Evolutionary conservation across 2,888 invertebrate species (phyloP), one percentile per base, ranked within the genome.

Genomic region (Melieria crassipennis): DNA sequence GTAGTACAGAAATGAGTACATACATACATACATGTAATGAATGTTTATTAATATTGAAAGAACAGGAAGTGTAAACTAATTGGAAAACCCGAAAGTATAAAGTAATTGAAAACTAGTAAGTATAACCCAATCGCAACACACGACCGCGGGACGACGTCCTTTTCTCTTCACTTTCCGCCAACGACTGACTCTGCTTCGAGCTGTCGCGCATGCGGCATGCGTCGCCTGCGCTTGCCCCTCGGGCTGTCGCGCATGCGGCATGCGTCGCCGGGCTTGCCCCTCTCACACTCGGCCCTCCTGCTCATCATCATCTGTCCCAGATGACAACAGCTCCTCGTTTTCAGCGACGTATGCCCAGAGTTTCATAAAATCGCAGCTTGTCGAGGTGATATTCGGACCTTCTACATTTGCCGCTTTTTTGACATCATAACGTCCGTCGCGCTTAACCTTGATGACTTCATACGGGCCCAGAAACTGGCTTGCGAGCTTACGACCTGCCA

Each of bases 401-500:
- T 74, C 73, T 46, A 73, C 64, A 7, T 68, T 66, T 7, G 75
- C 71, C 16, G 73, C 72, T 65, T 73, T 76, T 42, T 64, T 43
- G 0, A 75, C 73, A 0, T 75, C 70, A 13, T 73, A 72, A 10
- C 70, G 58, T 0, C 72, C 71, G 52, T 74, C 71, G 3, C 70
- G 58, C 45, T 77, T 77, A 3, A 75, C 63, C 13, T 75, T 75
- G 0, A 47, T 70, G 7, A 77, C 58, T 50, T 74, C 71, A 63
- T 78, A 78, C 16, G 76, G 75, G 7, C 76, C 76, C 11, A 73
- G 52, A 58, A 62, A 77, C 13, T 65, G 52, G 43, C 67, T 78
- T 7, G 75, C 72, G 4, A 78, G 61, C 48, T 76, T 79, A 42
- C 60, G 55, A 47, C 75, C 75, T 0, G 74, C 69, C 0, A 75